Base-by-base conservation (phyloP, 2,888 invertebrate genomes). In the Melanostoma scalare region DNA sequence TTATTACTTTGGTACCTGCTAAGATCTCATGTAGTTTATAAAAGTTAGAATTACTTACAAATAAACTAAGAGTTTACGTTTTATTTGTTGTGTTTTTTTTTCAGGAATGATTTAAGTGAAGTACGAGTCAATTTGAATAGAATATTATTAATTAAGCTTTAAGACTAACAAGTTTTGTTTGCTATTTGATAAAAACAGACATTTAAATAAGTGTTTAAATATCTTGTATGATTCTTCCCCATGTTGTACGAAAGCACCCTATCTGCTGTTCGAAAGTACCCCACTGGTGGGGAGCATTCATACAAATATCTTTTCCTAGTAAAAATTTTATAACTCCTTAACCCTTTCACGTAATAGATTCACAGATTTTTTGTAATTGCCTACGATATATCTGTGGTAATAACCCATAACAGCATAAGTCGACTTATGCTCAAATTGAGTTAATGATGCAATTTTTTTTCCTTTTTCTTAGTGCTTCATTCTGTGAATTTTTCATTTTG, bases 131-230 rank as follows among this genome's bases (percentile, higher is more conserved):
- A 53, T 33, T 53, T 67, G 9, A 20, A 20, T 20, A 20, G 20
- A 20, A 20, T 53, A 67, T 53, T 42, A 53, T 53, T 42, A 53
- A 35, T 42, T 67, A 67, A 52, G 52, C 42, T 42, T 53, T 38
- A 53, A 53, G 67, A 33, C 44, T 42, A 67, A 53, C 6, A 53
- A 2, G n/a, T 53, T 67, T 6, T 65, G 4, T 65, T 50, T 63
- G 60, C 46, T 48, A 48, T 38, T 50, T 50, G 46, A 38, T 8
- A 63, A 63, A 38, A 50, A 50, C 8, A 38, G 36, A 8, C 52
- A 67, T n/a, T 42, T 53, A 53, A 65, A 44, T 35, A 53, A 53
- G 44, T 53, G 10, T 53, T 67, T 67, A 67, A 55, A 67, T 53
- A 67, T 44, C 35, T 35, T 67, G 10, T 44, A 67, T 55, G 67